These are phyloP conservation scores for Styela plicata DNA, from an alignment of 23 tunicate species.

Conservation along the genomic window DNA sequence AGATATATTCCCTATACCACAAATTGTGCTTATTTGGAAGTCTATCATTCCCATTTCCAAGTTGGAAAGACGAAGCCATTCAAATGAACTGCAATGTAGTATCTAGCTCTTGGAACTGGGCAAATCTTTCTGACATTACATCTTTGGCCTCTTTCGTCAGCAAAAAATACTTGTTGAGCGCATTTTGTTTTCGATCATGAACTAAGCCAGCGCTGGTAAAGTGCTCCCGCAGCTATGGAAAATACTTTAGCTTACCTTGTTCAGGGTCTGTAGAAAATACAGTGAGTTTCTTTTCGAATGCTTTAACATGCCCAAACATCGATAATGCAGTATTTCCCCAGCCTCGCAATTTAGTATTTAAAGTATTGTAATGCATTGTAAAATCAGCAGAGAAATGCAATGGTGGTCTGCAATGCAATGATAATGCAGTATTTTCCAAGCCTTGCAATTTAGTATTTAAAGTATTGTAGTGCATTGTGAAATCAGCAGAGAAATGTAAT, in stretches of 20 bases:
- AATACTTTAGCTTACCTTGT: too few species aligned
- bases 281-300: neutral
- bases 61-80: too few species aligned
- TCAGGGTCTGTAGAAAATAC: neutral
- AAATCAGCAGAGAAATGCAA: too few species aligned
- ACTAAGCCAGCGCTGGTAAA: neutral
- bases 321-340: constrained; percentile 2
- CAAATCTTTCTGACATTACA: neutral
- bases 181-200: neutral
- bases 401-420: too few species aligned
- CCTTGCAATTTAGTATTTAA: constrained; percentile 2
- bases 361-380: too few species aligned
- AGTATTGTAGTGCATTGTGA: too few species aligned
- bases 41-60: too few species aligned
- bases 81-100: neutral
- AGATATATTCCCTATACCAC: too few species aligned
- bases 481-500: too few species aligned
- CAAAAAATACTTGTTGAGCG: neutral
- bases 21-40: too few species aligned
- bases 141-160: neutral
- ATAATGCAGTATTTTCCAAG: neutral
- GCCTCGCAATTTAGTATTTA: neutral
- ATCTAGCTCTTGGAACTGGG: neutral
- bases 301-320: neutral
- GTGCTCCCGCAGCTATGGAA: neutral